Percentiles rank a stretch among this genome's conserved stretches.
These are phyloP conservation scores for Tipula lateralis DNA, from an alignment of 2,888 invertebrate species.

Conservation along the genomic window DNA sequence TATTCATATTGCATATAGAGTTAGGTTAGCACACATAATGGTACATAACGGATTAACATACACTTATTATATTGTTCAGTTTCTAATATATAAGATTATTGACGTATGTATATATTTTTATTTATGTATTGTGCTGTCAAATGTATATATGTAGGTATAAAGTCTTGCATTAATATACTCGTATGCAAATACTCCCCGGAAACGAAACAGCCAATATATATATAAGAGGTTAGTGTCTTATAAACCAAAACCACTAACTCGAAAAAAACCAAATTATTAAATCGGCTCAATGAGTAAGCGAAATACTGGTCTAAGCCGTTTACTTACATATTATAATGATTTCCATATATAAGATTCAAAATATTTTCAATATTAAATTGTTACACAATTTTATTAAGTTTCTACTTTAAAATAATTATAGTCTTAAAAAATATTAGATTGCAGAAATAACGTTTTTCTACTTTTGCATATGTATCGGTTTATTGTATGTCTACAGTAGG, in stretches of 20 bases:
- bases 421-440: not conserved
- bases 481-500: not conserved
- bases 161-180: not conserved
- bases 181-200: too few species aligned
- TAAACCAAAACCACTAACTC: not conserved
- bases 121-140: not conserved
- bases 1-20: not conserved
- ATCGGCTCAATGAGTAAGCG: not conserved
- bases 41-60: not conserved
- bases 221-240: not conserved
- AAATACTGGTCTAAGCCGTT: not conserved
- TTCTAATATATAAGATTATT: not conserved
- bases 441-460: conserved; percentile 6
- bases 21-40: not conserved
- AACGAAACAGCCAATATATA: not conserved
- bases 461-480: too few species aligned
- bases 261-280: not conserved
- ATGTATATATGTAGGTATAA: not conserved
- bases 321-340: not conserved
- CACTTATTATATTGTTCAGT: not conserved
- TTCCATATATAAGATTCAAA: not conserved
- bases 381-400: not conserved
- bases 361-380: not conserved
- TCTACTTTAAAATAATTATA: not conserved
- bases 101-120: not conserved